Percentiles rank a stretch among this genome's conserved stretches.
Evolutionary conservation across 2,888 invertebrate genomes (phyloP).

Genomic region (Polyommatus iphigenia): DNA sequence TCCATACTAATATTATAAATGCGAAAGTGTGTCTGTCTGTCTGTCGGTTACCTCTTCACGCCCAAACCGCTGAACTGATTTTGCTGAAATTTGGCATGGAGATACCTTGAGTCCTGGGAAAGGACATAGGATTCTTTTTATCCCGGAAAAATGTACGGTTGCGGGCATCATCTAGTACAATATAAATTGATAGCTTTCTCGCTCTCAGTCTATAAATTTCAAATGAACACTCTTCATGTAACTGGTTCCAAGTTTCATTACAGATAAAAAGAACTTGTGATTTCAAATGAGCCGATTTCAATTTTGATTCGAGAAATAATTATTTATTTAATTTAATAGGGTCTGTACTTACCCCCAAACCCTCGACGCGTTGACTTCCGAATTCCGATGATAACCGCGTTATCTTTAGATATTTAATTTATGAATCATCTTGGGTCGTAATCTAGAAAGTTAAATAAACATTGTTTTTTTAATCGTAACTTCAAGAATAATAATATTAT

Average conservation of each 20-base stretch:
- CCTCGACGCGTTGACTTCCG: background rate
- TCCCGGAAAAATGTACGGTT: no score
- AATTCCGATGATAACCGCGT: background rate
- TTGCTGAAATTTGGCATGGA: no score
- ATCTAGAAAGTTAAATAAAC: background rate
- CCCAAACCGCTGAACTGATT: no score
- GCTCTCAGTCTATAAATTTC: background rate
- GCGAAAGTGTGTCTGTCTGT: no score
- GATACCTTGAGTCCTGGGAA: no score
- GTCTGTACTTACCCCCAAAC: background rate
- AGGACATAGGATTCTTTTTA: no score
- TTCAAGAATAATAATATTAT: no score
- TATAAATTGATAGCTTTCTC: slow-evolving; percentile 28
- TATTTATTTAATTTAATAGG: background rate
- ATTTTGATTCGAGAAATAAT: background rate
- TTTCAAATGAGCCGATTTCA: background rate
- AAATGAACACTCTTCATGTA: background rate
- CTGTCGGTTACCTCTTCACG: no score
- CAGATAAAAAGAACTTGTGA: background rate
- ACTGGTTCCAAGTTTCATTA: background rate
- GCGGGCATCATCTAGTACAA: no score
- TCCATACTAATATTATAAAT: no score
- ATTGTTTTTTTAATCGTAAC: background rate
- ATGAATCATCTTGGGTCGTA: background rate
- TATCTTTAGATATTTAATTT: background rate